Conservation (phyloP, 1,140 invertebrate genomes). For the Drosophila bocki region DNA sequence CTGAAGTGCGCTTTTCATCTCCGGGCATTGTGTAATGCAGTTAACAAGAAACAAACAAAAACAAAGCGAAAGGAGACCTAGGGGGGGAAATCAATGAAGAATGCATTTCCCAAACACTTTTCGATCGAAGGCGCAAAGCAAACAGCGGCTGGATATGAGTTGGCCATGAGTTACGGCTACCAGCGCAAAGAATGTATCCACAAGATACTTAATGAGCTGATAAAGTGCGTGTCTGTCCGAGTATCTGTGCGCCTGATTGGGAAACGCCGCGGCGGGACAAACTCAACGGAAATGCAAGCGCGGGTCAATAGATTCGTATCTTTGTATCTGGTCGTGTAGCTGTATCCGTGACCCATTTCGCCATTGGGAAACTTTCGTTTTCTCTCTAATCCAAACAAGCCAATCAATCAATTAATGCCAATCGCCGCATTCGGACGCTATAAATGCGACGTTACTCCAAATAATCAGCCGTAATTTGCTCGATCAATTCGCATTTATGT, state of each 20-base stretch:
- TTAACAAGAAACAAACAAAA: constrained; percentile 81
- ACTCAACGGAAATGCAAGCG: constrained; percentile 42
- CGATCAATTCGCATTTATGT: constrained; percentile 68
- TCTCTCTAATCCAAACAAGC: constrained; percentile 73
- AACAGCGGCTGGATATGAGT: constrained; percentile 54
- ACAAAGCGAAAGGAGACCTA: constrained; percentile 16
- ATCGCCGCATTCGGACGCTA: constrained; percentile 44
- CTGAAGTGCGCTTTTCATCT: constrained; percentile 45
- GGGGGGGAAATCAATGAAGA: constrained; percentile 70
- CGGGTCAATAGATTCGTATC: constrained; percentile 49
- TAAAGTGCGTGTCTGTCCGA: constrained; percentile 61
- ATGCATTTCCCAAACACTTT: constrained; percentile 72
- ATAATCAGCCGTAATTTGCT: constrained; percentile 74
- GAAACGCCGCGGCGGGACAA: constrained; percentile 42
- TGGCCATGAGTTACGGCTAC: constrained; percentile 39
- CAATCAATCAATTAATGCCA: constrained; percentile 79
- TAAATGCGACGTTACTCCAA: constrained; percentile 51
- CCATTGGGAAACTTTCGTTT: constrained; percentile 66
- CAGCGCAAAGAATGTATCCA: constrained; percentile 45
- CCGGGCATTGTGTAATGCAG: constrained; percentile 73
- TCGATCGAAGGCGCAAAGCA: constrained; percentile 40
- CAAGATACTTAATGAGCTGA: constrained; percentile 71
- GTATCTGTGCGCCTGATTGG: constrained; percentile 54
- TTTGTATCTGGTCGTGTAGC: constrained; percentile 36
- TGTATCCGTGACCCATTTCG: constrained; percentile 66